A percentile compares a stretch with the other conserved stretches of the same genome.
Conservation (phyloP, 2,797 vertebrate species). For the Liasis olivaceus region DNA sequence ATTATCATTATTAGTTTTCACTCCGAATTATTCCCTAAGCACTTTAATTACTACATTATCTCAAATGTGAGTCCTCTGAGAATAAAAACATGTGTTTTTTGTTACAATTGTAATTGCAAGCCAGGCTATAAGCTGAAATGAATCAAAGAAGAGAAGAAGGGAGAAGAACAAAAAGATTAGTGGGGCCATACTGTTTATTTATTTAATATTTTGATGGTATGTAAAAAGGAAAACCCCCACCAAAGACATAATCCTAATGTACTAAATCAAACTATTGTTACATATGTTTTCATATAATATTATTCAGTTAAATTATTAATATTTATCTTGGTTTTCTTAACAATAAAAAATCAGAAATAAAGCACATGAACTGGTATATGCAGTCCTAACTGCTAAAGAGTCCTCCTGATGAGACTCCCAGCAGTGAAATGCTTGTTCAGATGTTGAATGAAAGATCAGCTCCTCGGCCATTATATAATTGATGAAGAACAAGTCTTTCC, state of each 20-base stretch:
- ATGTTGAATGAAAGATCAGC: not conserved
- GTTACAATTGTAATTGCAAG: not conserved
- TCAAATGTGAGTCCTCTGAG: not conserved
- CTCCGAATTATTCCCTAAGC: conserved; percentile 3
- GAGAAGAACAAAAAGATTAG: not conserved
- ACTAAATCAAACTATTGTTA: not conserved
- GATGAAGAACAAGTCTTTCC: not conserved
- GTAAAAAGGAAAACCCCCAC: not conserved
- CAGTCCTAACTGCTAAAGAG: not conserved
- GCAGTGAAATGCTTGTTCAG: not conserved
- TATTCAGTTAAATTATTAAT: not conserved
- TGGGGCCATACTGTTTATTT: not conserved
- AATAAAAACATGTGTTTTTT: conserved; percentile 1
- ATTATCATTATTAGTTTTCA: conserved; percentile 17
- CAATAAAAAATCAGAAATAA: not conserved
- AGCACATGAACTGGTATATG: not conserved
- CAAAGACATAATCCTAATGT: not conserved
- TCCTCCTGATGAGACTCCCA: not conserved
- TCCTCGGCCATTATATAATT: not conserved
- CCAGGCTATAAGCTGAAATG: not conserved
- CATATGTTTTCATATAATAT: not conserved
- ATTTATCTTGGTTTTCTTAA: not conserved
- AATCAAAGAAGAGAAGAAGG: not conserved
- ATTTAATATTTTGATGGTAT: not conserved
- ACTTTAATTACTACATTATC: not conserved